phyloP scores from a whole-genome alignment of 92 coral and sea anemone genomes.

The Diadumene lineata region DNA sequence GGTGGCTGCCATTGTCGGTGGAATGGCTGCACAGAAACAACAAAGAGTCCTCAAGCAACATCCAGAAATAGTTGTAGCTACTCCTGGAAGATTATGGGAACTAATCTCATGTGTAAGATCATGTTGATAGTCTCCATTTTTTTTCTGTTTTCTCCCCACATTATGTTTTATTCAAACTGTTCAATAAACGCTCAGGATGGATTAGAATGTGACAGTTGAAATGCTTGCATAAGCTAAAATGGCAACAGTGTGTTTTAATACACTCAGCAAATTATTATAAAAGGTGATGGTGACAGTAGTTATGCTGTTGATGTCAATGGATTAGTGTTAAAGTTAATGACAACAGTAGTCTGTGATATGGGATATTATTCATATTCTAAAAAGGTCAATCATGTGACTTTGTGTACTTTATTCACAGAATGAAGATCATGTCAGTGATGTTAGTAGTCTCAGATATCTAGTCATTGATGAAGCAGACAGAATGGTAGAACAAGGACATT shows the following conservation, averaged over 20 bases:
- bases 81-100: conserved; percentile 96
- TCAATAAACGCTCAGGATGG: too few species aligned
- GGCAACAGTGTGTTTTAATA: too few species aligned
- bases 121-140: not conserved
- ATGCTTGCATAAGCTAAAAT: too few species aligned
- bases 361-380: too few species aligned
- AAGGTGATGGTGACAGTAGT: too few species aligned
- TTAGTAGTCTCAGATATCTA: conserved; percentile 65
- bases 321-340: too few species aligned
- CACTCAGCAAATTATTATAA: too few species aligned
- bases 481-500: conserved; percentile 97
- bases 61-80: conserved; percentile 93
- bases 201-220: too few species aligned
- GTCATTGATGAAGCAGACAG: conserved; percentile 98
- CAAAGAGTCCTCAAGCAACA: conserved; percentile 70
- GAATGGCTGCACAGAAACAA: conserved; percentile 96
- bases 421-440: conserved; percentile 69
- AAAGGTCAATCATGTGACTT: not conserved
- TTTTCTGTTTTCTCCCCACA: not conserved
- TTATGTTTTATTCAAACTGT: not conserved
- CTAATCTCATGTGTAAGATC: conserved; percentile 75
- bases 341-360: too few species aligned
- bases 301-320: too few species aligned
- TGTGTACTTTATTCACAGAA: conserved; percentile 39
- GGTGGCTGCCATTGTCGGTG: conserved; percentile 95